Conservation (phyloP, 2,888 invertebrate genomes). For the Pelosia muscerda region DNA sequence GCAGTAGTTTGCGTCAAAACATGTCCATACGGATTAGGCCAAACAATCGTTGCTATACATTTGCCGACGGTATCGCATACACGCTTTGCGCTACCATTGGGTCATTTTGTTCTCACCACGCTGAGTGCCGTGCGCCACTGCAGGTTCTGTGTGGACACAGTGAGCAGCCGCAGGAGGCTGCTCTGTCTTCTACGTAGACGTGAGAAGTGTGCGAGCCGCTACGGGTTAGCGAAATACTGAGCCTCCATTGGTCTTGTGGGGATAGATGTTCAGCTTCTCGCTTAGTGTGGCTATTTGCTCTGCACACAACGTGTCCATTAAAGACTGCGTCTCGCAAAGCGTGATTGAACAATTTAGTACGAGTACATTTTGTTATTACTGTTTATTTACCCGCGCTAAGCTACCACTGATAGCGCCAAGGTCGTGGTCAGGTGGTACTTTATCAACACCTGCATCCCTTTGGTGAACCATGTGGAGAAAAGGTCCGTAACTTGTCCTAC, state of each 20-base stretch:
- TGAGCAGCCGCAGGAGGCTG: too few relatives aligned
- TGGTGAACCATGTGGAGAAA: neutral
- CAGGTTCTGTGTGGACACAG: too few relatives aligned
- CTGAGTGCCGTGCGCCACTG: neutral
- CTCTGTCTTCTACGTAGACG: too few relatives aligned
- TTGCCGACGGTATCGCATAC: neutral
- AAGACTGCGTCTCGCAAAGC: neutral
- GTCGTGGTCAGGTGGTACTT: neutral
- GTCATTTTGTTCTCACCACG: neutral
- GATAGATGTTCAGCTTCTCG: too few relatives aligned
- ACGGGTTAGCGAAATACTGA: too few relatives aligned
- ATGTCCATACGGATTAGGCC: neutral
- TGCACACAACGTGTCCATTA: neutral
- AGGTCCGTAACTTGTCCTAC: neutral
- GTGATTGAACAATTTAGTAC: neutral
- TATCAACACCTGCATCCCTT: neutral
- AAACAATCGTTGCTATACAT: neutral
- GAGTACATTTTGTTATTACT: neutral
- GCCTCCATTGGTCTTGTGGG: too few relatives aligned
- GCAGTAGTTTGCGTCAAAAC: neutral
- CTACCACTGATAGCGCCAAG: neutral
- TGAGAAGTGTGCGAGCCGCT: too few relatives aligned
- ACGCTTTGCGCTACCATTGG: neutral
- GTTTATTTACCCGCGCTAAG: neutral
- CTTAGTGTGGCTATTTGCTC: too few relatives aligned